phyloP scores from a whole-genome alignment of 2,113 vertebrate genomes.

The Irena cyanogastra region DNA sequence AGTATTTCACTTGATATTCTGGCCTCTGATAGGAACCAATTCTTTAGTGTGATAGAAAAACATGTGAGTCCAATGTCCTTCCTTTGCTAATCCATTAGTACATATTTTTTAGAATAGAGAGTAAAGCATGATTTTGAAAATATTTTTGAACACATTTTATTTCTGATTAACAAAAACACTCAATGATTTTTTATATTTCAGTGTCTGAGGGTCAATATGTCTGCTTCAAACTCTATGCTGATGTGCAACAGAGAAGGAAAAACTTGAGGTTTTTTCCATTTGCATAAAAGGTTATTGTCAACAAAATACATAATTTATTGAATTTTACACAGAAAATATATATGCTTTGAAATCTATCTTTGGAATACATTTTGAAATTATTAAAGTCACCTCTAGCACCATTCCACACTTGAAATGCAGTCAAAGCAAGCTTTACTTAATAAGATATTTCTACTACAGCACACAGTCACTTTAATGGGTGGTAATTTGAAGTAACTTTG shows the following conservation, averaged over 20 bases:
- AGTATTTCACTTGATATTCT: neutral
- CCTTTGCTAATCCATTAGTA: neutral
- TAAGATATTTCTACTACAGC: neutral
- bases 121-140: neutral
- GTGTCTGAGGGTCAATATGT: neutral
- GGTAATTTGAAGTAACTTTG: conserved; percentile 48
- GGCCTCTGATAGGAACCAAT: neutral
- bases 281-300: neutral
- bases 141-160: neutral
- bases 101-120: neutral
- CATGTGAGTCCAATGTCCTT: neutral
- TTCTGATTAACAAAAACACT: neutral
- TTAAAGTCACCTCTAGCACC: neutral
- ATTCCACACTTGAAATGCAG: neutral
- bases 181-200: neutral
- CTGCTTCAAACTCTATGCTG: neutral
- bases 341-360: neutral
- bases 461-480: conserved; percentile 20
- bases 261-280: neutral
- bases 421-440: neutral
- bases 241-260: neutral
- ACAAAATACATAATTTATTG: neutral
- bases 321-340: neutral
- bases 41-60: neutral
- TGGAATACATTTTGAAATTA: neutral